Percentiles rank a stretch among this genome's conserved stretches.
Conservation (phyloP, 2,113 vertebrate genomes). For the Rutilus rutilus region DNA sequence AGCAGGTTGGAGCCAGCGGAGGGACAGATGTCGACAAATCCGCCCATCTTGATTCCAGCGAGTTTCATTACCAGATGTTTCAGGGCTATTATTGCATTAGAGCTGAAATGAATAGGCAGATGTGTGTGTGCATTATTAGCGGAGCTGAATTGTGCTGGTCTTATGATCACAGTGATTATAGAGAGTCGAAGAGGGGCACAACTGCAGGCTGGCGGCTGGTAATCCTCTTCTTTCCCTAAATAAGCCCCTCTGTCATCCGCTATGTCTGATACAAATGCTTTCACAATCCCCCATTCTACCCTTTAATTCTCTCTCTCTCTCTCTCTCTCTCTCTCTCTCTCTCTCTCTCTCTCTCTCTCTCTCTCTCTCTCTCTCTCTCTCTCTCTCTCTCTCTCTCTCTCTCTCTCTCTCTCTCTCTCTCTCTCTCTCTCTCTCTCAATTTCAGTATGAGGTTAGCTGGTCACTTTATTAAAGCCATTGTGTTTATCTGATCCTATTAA, state of each 20-base stretch:
- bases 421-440: slow-evolving; percentile 33
- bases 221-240: slow-evolving; percentile 57
- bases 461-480: slow-evolving; percentile 64
- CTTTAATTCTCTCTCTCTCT: slow-evolving; percentile 24
- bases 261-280: slow-evolving; percentile 46
- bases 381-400: slow-evolving; percentile 15
- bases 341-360: slow-evolving; percentile 29
- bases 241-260: slow-evolving; percentile 51
- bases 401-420: not conserved
- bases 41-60: slow-evolving; percentile 74
- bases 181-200: slow-evolving; percentile 59
- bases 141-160: slow-evolving; percentile 62
- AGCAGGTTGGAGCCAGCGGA: slow-evolving; percentile 41
- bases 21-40: slow-evolving; percentile 72
- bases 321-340: not conserved
- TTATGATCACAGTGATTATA: slow-evolving; percentile 77
- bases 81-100: slow-evolving; percentile 81
- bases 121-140: slow-evolving; percentile 64
- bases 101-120: slow-evolving; percentile 79
- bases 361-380: not conserved
- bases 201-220: slow-evolving; percentile 50
- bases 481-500: slow-evolving; percentile 79
- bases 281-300: slow-evolving; percentile 42
- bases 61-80: slow-evolving; percentile 80
- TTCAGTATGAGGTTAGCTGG: slow-evolving; percentile 37